A percentile compares a stretch with the other conserved stretches of the same genome.
Evolutionary conservation across 2,113 vertebrate species (phyloP).

Genomic region (Tachuris rubrigastra): DNA sequence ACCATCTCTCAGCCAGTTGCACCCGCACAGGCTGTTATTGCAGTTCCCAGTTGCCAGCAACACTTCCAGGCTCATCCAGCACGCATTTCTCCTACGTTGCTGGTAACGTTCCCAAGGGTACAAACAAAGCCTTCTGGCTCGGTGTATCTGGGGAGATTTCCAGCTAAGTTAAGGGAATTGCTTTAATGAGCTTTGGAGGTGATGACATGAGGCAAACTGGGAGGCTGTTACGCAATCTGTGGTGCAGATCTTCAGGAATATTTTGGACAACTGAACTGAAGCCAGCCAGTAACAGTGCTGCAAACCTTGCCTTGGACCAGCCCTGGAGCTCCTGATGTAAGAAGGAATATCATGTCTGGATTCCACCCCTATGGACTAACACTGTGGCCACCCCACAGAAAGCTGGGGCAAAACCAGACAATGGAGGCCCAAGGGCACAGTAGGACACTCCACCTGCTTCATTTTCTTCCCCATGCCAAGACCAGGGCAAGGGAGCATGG

Average conservation of each 20-base stretch:
- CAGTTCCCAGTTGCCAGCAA: not conserved
- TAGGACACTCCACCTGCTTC: not conserved
- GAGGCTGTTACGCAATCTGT: not conserved
- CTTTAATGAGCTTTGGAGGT: not conserved
- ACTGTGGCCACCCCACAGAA: not conserved
- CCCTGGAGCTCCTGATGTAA: rapidly evolving
- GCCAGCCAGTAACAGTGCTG: too few relatives aligned
- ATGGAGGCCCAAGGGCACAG: rapidly evolving
- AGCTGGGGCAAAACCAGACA: not conserved
- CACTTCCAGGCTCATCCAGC: not conserved
- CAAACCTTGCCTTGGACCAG: not conserved
- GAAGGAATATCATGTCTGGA: not conserved
- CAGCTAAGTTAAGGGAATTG: not conserved
- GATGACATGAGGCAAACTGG: not conserved
- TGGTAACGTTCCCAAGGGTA: not conserved
- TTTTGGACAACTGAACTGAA: not conserved
- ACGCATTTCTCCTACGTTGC: rapidly evolving
- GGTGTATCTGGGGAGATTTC: not conserved
- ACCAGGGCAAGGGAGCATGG: not conserved
- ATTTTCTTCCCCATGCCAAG: too few relatives aligned
- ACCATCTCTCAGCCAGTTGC: rapidly evolving
- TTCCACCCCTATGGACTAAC: not conserved
- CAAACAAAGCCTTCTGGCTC: not conserved
- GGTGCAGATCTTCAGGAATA: rapidly evolving
- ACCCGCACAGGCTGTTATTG: not conserved